phyloP scores from a whole-genome alignment of 2,113 vertebrate genomes.

The Mystacornis crossleyi region DNA sequence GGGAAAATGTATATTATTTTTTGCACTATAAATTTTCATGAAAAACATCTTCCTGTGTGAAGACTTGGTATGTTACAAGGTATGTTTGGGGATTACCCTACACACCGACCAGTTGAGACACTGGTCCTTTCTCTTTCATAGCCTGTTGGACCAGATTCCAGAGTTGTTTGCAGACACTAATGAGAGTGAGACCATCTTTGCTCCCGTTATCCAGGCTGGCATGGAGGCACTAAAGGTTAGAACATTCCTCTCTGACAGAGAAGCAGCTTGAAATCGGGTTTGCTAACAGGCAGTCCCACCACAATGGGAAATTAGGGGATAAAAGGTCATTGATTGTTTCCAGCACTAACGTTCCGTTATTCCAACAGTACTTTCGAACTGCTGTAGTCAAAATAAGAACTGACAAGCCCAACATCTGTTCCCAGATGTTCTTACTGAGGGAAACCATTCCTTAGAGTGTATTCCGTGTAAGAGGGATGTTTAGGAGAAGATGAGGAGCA shows the following conservation, averaged over 20 bases:
- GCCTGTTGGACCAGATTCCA: conserved; percentile 95
- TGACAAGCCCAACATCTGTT: neutral
- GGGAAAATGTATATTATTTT: neutral
- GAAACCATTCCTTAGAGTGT: neutral
- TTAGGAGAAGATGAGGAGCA: neutral
- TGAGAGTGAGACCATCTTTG: conserved; percentile 93
- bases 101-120: neutral
- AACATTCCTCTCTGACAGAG: neutral
- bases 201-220: conserved; percentile 91
- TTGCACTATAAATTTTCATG: neutral
- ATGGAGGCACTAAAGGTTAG: conserved; percentile 94
- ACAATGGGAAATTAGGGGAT: neutral
- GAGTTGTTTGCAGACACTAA: conserved; percentile 94
- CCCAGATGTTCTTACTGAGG: neutral
- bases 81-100: neutral
- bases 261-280: neutral
- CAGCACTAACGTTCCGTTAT: neutral
- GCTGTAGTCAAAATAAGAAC: neutral
- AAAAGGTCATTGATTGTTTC: neutral
- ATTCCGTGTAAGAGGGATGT: neutral
- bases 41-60: neutral
- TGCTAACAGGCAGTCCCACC: neutral
- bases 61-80: neutral
- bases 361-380: neutral
- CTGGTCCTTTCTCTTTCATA: conserved; percentile 40